Evolutionary conservation across 1,140 invertebrate genomes (phyloP).

Genomic region (Drosophila guanche): DNA sequence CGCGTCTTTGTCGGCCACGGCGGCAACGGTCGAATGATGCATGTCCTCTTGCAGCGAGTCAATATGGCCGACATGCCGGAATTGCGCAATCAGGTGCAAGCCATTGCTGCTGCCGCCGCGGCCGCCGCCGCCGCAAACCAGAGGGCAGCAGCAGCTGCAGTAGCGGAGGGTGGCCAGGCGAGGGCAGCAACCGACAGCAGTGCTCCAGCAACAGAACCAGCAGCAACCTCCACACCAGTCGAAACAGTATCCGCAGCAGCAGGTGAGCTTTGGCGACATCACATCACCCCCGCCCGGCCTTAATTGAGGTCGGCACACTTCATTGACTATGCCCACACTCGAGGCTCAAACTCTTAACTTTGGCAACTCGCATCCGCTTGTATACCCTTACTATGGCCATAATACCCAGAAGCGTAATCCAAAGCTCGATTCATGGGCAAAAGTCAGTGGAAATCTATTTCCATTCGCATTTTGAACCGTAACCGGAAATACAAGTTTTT

Average conservation of each 20-base stretch:
- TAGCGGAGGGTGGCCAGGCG: constrained; percentile 15
- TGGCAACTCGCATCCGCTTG: constrained; percentile 27
- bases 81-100: constrained; percentile 38
- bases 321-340: constrained; percentile 41
- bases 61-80: constrained; percentile 59
- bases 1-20: constrained; percentile 60
- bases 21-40: constrained; percentile 59
- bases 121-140: constrained; percentile 2
- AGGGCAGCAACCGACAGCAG: constrained; percentile 19
- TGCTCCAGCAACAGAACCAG: neutral
- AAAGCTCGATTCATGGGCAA: neutral
- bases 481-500: too few relatives aligned
- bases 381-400: constrained; percentile 22
- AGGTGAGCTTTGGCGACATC: constrained; percentile 46
- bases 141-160: constrained; percentile 21
- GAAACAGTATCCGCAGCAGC: constrained; percentile 4
- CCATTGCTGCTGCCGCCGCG: constrained; percentile 16
- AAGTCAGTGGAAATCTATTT: too few relatives aligned
- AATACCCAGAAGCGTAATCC: neutral
- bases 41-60: constrained; percentile 62
- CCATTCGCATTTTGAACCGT: too few relatives aligned
- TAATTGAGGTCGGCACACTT: constrained; percentile 52
- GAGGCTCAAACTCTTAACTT: constrained; percentile 45
- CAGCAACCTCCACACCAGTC: constrained; percentile 11
- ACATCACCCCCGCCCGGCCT: neutral